Conservation (phyloP, 1,140 invertebrate genomes). For the Drosophila teissieri region DNA sequence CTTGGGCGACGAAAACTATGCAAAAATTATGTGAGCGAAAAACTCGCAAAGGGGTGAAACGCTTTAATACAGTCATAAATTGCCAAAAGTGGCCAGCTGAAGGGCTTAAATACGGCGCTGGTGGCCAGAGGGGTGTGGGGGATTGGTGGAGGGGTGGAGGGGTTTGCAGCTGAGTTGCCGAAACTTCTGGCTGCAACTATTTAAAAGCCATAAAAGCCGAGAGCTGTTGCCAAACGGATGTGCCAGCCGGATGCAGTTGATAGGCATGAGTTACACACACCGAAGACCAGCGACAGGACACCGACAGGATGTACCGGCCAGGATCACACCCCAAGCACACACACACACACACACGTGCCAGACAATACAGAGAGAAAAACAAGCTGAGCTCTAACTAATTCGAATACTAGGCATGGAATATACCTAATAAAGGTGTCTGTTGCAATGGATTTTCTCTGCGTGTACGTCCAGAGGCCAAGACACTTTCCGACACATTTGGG, state of each 20-base stretch:
- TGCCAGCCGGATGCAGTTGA: constrained; percentile 78
- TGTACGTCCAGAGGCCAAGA: constrained; percentile 25
- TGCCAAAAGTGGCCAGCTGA: constrained; percentile 57
- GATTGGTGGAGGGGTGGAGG: not conserved
- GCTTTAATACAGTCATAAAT: constrained; percentile 81
- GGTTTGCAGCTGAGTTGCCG: constrained; percentile 2
- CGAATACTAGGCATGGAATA: too few species aligned
- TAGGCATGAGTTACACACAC: constrained; percentile 68
- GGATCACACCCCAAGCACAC: constrained; percentile 8
- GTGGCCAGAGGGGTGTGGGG: not conserved
- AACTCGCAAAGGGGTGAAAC: constrained; percentile 43
- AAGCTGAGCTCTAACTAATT: too few species aligned
- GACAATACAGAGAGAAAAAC: not conserved
- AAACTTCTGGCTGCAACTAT: constrained; percentile 65
- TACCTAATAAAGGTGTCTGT: not conserved
- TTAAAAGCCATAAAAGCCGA: constrained; percentile 82
- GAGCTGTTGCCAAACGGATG: constrained; percentile 80
- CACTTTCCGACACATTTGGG: constrained; percentile 74
- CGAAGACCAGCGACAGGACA: constrained; percentile 25
- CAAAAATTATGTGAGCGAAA: constrained; percentile 72
- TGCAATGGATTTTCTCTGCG: not conserved
- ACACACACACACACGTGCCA: constrained; percentile 1
- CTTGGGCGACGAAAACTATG: constrained; percentile 68
- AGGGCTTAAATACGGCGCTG: too few species aligned
- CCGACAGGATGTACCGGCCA: constrained; percentile 19